phyloP scores from a whole-genome alignment of 2,888 invertebrate genomes.

The Apodemia mormo region DNA sequence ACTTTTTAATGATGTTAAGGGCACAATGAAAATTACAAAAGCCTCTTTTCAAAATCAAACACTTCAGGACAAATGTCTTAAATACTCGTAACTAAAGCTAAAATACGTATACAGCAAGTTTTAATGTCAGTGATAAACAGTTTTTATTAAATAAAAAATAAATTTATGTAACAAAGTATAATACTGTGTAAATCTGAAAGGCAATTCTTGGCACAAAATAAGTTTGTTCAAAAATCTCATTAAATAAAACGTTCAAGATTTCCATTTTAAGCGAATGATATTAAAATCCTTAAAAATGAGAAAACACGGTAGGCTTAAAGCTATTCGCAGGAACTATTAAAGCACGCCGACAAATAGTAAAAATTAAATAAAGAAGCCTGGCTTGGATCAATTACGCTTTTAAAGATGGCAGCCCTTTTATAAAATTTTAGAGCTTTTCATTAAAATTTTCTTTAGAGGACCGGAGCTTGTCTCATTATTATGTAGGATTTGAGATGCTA shows the following conservation, averaged over 20 bases:
- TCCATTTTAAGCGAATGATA: constrained; percentile 31
- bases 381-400: constrained; percentile 59
- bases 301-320: constrained; percentile 35
- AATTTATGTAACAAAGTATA: neutral
- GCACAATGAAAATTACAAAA: too few species aligned
- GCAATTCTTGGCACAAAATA: constrained; percentile 8
- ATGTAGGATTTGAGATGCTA: constrained; percentile 62
- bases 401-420: constrained; percentile 57
- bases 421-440: constrained; percentile 67
- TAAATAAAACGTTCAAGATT: constrained; percentile 23
- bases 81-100: too few species aligned
- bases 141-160: neutral
- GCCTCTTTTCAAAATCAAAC: too few species aligned
- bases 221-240: constrained; percentile 19
- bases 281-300: constrained; percentile 32
- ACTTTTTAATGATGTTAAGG: too few species aligned
- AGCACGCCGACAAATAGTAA: constrained; percentile 38
- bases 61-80: too few species aligned
- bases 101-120: too few species aligned
- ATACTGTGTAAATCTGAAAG: neutral
- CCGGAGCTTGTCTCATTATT: constrained; percentile 66
- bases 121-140: too few species aligned
- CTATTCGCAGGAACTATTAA: constrained; percentile 36
- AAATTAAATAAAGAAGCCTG: constrained; percentile 39
- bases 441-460: constrained; percentile 66